Conservation (phyloP, 2,113 vertebrate species). For the Physeter macrocephalus region DNA sequence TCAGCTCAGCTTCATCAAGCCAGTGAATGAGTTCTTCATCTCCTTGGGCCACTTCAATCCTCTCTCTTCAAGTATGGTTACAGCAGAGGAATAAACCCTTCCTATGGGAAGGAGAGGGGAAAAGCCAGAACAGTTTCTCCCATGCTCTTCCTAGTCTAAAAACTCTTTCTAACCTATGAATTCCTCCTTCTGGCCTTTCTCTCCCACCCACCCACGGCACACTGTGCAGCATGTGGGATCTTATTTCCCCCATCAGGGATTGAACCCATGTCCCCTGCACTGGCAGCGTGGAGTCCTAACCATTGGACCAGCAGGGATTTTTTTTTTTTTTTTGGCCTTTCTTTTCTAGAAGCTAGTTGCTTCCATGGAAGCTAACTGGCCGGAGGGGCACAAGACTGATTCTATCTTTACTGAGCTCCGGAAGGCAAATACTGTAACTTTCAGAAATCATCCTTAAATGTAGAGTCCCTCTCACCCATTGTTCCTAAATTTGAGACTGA, state of each 20-base stretch:
- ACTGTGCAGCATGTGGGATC: too few relatives aligned
- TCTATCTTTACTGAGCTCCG: background rate
- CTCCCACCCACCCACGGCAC: too few relatives aligned
- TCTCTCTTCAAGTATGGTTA: background rate
- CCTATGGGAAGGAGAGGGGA: background rate
- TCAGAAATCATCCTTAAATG: background rate
- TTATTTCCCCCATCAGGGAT: too few relatives aligned
- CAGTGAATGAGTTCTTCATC: fast-evolving
- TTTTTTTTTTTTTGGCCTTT: background rate
- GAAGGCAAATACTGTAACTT: background rate
- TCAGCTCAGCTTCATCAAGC: background rate
- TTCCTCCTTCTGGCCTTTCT: background rate
- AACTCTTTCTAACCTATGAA: background rate
- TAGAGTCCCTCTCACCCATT: background rate
- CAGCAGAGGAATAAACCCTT: background rate
- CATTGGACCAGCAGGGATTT: too few relatives aligned
- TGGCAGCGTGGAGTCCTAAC: too few relatives aligned
- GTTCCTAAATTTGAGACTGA: background rate
- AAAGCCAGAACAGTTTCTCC: too few relatives aligned
- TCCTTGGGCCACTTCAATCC: background rate
- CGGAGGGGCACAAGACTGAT: background rate
- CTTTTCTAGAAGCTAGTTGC: background rate
- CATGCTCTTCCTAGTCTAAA: background rate
- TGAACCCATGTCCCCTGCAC: too few relatives aligned
- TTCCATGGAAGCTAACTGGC: background rate